phyloP scores from a whole-genome alignment of 1,140 invertebrate species.

The Psilanteris sp. region DNA sequence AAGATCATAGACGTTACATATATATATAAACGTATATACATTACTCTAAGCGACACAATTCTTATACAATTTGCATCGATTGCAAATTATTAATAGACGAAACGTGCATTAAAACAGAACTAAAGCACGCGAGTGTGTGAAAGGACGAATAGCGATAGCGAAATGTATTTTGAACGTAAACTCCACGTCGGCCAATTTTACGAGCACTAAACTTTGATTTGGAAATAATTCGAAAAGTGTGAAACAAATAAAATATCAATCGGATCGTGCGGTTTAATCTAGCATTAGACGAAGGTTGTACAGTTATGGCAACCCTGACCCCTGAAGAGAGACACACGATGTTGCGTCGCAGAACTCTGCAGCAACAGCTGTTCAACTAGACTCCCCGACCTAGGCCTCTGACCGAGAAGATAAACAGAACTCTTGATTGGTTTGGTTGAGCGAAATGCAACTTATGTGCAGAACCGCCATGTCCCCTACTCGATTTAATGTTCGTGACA shows the following conservation, averaged over 20 bases:
- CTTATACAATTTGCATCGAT: too few relatives aligned
- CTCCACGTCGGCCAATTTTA: constrained; percentile 28
- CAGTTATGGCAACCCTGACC: constrained; percentile 63
- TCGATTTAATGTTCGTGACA: constrained; percentile 50
- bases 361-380: constrained; percentile 63
- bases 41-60: too few relatives aligned
- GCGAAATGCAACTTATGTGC: constrained; percentile 59
- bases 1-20: too few relatives aligned
- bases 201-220: constrained; percentile 6
- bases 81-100: too few relatives aligned
- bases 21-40: too few relatives aligned
- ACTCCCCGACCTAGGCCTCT: constrained; percentile 65
- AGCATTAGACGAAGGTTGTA: constrained; percentile 45
- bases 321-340: constrained; percentile 51
- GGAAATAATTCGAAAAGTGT: constrained; percentile 9
- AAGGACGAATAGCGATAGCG: not conserved
- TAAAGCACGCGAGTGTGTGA: not conserved
- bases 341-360: constrained; percentile 57
- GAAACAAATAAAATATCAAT: constrained; percentile 53
- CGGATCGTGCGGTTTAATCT: constrained; percentile 35
- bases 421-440: constrained; percentile 59
- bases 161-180: constrained; percentile 36
- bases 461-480: constrained; percentile 31
- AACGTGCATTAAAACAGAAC: too few relatives aligned
- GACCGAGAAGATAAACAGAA: constrained; percentile 64